These are phyloP conservation scores for Pomatostomus ruficeps DNA, from an alignment of 2,113 vertebrate genomes.

Conservation along the genomic window DNA sequence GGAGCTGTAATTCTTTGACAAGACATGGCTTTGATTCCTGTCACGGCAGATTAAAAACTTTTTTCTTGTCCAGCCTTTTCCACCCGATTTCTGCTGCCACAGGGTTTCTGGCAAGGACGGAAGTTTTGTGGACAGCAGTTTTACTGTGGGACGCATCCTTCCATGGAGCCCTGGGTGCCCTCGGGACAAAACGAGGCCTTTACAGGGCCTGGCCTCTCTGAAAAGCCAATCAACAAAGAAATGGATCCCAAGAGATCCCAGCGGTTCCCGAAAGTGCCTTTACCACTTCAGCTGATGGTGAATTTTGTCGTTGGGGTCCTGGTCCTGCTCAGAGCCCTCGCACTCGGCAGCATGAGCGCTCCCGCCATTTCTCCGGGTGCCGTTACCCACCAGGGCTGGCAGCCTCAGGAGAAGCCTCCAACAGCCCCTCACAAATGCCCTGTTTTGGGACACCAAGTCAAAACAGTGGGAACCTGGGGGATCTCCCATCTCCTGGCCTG, in stretches of 20 bases:
- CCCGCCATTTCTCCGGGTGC: accelerated
- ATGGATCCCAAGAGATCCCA: background rate
- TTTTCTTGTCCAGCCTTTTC: background rate
- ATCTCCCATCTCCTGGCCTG: background rate
- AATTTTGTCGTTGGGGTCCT: background rate
- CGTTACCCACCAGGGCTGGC: accelerated
- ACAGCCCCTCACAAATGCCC: background rate
- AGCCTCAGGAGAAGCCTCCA: too few relatives aligned
- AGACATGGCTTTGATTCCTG: background rate
- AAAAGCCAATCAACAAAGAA: background rate
- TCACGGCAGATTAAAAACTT: background rate
- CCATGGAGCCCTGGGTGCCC: background rate
- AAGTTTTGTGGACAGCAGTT: background rate
- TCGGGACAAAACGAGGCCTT: background rate
- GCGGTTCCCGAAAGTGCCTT: background rate
- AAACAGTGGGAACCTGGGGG: background rate
- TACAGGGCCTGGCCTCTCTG: background rate
- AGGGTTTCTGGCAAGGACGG: accelerated
- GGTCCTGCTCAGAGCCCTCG: background rate
- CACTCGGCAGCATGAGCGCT: accelerated
- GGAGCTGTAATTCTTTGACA: background rate
- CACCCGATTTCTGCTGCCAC: background rate
- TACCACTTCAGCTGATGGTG: background rate
- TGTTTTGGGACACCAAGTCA: background rate
- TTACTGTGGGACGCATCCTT: accelerated